These are phyloP conservation scores for Halocynthia aurantium DNA, from an alignment of 23 tunicate species.

Conservation along the genomic window DNA sequence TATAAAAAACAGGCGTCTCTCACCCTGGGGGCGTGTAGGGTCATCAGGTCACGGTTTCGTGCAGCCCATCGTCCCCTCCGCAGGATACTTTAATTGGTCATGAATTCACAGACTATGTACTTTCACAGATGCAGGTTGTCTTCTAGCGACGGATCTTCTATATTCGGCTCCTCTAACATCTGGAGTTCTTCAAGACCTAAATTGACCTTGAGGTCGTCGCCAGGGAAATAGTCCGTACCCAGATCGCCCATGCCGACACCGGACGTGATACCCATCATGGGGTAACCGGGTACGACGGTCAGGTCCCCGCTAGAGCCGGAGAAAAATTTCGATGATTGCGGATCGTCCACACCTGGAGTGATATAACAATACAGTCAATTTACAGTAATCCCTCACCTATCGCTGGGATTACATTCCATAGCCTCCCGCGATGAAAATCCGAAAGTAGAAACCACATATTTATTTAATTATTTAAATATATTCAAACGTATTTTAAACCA, in stretches of 20 bases:
- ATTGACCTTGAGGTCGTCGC: conserved; percentile 68
- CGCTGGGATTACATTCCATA: too few species aligned
- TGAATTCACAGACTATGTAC: too few species aligned
- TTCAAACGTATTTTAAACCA: too few species aligned
- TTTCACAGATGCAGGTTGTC: conserved; percentile 31
- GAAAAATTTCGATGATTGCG: conserved; percentile 12
- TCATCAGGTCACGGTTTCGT: too few species aligned
- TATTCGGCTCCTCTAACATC: conserved; percentile 65
- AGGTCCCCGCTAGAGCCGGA: conserved; percentile 13
- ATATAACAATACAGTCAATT: neutral
- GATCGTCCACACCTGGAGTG: conserved; percentile 46
- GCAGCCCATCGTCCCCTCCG: too few species aligned
- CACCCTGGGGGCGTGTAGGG: too few species aligned
- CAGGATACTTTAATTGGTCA: too few species aligned
- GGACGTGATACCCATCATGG: neutral
- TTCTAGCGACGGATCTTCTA: conserved; percentile 75
- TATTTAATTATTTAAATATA: too few species aligned
- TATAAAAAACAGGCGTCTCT: too few species aligned
- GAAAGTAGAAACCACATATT: too few species aligned
- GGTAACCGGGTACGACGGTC: conserved; percentile 6
- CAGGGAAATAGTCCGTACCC: conserved; percentile 59
- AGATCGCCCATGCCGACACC: conserved; percentile 29
- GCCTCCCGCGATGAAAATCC: too few species aligned
- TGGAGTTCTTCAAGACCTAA: conserved; percentile 81
- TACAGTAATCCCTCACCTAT: too few species aligned